Percentiles rank a stretch among this genome's conserved stretches.
phyloP scores from a whole-genome alignment of 2,888 invertebrate species.

The Asteroscopus sphinx region DNA sequence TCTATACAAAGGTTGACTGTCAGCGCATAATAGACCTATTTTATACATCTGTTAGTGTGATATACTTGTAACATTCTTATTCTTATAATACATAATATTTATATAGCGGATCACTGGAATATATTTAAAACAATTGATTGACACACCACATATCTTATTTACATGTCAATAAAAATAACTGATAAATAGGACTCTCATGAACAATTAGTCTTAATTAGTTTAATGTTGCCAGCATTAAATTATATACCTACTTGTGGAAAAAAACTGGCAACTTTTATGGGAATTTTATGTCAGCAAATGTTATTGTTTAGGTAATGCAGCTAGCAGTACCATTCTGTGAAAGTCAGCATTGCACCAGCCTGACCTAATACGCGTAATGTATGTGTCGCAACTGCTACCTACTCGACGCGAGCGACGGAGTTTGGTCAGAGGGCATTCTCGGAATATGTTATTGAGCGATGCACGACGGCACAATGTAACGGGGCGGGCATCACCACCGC shows the following conservation, averaged over 20 bases:
- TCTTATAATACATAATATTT: conserved; percentile 26
- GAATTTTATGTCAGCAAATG: conserved; percentile 58
- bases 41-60: conserved; percentile 12
- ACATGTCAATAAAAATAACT: conserved; percentile 20
- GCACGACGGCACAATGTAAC: conserved; percentile 63
- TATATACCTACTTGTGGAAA: conserved; percentile 31
- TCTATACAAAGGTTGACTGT: conserved; percentile 19
- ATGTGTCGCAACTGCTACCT: conserved; percentile 68
- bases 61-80: no score
- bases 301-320: conserved; percentile 60
- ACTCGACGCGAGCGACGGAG: conserved; percentile 46
- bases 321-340: conserved; percentile 68
- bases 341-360: conserved; percentile 73
- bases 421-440: conserved; percentile 67
- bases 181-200: conserved; percentile 26
- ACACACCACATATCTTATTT: conserved; percentile 22
- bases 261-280: conserved; percentile 70
- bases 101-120: conserved; percentile 20
- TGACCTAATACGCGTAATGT: conserved; percentile 70
- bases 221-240: conserved; percentile 68
- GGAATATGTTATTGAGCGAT: conserved; percentile 67
- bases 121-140: conserved; percentile 15
- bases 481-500: conserved; percentile 65
- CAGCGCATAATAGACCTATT: conserved; percentile 17
- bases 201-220: conserved; percentile 32